Evolutionary conservation across 2,888 invertebrate species (phyloP).

Genomic region (Sipunculus nudus): DNA sequence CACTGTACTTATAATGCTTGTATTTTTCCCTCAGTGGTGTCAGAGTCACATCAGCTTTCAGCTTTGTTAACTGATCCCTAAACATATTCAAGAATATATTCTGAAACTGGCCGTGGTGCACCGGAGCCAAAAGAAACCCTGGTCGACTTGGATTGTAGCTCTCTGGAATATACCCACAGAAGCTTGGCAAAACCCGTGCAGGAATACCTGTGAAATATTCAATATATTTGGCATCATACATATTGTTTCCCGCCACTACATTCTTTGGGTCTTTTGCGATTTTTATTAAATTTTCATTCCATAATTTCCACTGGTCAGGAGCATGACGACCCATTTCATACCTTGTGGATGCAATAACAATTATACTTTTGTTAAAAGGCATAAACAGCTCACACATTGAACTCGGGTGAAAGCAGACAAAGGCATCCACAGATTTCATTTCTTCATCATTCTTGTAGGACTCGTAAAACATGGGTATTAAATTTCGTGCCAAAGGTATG

Average conservation of each 20-base stretch:
- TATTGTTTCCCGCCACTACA: slow-evolving; percentile 11
- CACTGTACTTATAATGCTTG: slow-evolving; percentile 9
- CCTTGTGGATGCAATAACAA: slow-evolving; percentile 3
- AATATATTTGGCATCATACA: slow-evolving; percentile 8
- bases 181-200: slow-evolving; percentile 4
- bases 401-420: slow-evolving; percentile 20
- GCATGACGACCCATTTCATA: slow-evolving; percentile 3
- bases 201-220: slow-evolving; percentile 11
- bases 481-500: not conserved
- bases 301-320: not conserved
- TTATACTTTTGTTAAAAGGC: slow-evolving; percentile 25
- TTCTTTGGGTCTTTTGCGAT: not conserved
- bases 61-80: not conserved
- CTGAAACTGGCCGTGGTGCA: slow-evolving; percentile 1
- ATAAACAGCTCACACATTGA: slow-evolving; percentile 25
- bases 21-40: slow-evolving; percentile 2
- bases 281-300: slow-evolving; percentile 3
- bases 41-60: slow-evolving; percentile 7
- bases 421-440: slow-evolving; percentile 20
- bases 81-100: not conserved
- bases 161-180: slow-evolving; percentile 16
- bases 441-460: slow-evolving; percentile 19
- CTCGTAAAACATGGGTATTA: slow-evolving; percentile 7
- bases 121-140: slow-evolving; percentile 13
- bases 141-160: slow-evolving; percentile 10